A percentile compares a stretch with the other conserved stretches of the same genome.
Conservation (phyloP, 2,113 vertebrate genomes). For the Apteryx owenii region DNA sequence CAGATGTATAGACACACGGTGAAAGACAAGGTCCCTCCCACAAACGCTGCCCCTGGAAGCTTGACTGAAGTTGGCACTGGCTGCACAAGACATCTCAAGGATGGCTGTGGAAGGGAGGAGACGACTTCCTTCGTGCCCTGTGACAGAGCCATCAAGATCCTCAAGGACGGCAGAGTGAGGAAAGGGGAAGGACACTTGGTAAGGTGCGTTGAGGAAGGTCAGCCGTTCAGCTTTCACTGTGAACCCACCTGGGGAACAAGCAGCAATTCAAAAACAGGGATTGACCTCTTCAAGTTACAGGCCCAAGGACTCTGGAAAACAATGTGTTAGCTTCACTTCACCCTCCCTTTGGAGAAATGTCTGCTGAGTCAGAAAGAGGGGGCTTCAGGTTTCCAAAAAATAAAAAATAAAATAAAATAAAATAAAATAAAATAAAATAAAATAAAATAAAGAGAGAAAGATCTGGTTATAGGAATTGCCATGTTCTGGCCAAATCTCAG, state of each 20-base stretch:
- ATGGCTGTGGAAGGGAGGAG: slow-evolving; percentile 69
- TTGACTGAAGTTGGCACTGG: slow-evolving; percentile 57
- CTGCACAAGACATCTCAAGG: slow-evolving; percentile 57
- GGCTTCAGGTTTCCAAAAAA: neutral
- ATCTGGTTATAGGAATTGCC: neutral
- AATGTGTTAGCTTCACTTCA: neutral
- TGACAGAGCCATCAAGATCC: slow-evolving; percentile 77
- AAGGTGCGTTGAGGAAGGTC: slow-evolving; percentile 69
- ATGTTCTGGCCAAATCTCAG: neutral
- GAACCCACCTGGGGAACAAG: slow-evolving; percentile 75
- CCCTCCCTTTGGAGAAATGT: neutral
- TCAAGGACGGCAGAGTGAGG: slow-evolving; percentile 76
- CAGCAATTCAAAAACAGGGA: neutral
- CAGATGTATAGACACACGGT: slow-evolving; percentile 78
- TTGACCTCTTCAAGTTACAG: neutral
- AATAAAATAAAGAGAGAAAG: neutral
- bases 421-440: neutral
- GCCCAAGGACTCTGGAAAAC: neutral
- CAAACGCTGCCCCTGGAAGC: slow-evolving; percentile 66
- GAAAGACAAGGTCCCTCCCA: slow-evolving; percentile 56
- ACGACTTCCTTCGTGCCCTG: slow-evolving; percentile 46
- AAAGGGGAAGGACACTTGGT: slow-evolving; percentile 76
- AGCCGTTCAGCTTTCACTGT: slow-evolving; percentile 65
- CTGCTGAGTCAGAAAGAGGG: neutral
- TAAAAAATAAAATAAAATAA: neutral